Conservation (phyloP, 2,888 invertebrate species). For the Lymantria dispar region DNA sequence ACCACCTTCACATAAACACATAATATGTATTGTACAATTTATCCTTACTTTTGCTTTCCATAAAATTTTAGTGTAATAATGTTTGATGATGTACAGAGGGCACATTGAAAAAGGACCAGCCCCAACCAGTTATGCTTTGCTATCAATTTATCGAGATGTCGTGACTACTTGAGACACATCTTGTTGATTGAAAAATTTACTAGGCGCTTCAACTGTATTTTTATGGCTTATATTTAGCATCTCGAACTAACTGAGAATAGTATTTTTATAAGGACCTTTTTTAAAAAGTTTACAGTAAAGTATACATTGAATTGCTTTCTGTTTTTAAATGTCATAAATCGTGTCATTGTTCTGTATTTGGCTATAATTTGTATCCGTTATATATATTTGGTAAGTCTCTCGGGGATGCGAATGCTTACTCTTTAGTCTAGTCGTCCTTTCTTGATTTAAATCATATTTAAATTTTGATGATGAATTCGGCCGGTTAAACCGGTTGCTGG, state of each 20-base stretch:
- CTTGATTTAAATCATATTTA: too few species aligned
- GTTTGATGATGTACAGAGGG: background rate
- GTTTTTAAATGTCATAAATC: too few species aligned
- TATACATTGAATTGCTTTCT: too few species aligned
- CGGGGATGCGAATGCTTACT: too few species aligned
- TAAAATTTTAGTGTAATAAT: background rate
- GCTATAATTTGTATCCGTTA: too few species aligned
- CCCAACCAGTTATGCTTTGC: background rate
- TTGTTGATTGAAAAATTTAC: conserved; percentile 57
- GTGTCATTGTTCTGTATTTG: too few species aligned
- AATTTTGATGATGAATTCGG: too few species aligned
- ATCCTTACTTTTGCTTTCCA: conserved; percentile 7
- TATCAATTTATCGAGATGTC: conserved; percentile 31
- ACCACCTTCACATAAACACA: conserved; percentile 50
- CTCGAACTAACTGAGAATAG: conserved; percentile 47
- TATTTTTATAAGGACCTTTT: conserved; percentile 54
- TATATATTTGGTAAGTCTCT: too few species aligned
- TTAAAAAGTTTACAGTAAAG: too few species aligned
- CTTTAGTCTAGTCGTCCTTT: too few species aligned
- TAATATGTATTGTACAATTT: conserved; percentile 30
- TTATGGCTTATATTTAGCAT: conserved; percentile 53
- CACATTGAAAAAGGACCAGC: background rate
- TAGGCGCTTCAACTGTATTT: conserved; percentile 39
- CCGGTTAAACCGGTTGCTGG: too few species aligned
- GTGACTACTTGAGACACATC: conserved; percentile 39